Evolutionary conservation across 1,140 invertebrate genomes (phyloP).

Genomic region (Drosophila auraria): DNA sequence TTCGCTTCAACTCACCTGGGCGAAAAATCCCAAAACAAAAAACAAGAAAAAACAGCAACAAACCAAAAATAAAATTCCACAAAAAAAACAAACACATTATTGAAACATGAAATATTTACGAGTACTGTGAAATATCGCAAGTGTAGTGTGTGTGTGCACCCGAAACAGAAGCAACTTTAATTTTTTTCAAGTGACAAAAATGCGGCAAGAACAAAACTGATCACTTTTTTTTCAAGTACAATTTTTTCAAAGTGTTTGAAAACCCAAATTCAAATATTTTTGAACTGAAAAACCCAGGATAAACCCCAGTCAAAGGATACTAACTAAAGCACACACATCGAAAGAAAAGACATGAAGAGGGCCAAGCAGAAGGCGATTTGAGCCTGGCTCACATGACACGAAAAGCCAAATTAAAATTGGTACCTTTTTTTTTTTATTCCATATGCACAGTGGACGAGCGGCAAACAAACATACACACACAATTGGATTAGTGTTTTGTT

Average conservation of each 20-base stretch:
- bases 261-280: slow-evolving; percentile 10
- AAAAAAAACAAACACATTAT: slow-evolving; percentile 1
- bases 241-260: slow-evolving; percentile 53
- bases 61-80: slow-evolving; percentile 18
- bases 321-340: background rate
- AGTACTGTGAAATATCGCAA: slow-evolving; percentile 6
- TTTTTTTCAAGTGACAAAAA: slow-evolving; percentile 14
- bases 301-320: background rate
- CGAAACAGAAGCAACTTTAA: slow-evolving; percentile 2
- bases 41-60: slow-evolving; percentile 8
- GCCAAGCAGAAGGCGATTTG: slow-evolving; percentile 48
- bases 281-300: background rate
- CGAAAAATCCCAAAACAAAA: slow-evolving; percentile 17
- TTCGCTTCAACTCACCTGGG: slow-evolving; percentile 60
- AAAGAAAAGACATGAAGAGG: slow-evolving; percentile 53
- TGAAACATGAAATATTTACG: slow-evolving; percentile 1
- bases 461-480: slow-evolving; percentile 78
- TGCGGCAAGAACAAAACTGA: slow-evolving; percentile 6
- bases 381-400: slow-evolving; percentile 47
- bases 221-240: slow-evolving; percentile 56
- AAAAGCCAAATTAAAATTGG: slow-evolving; percentile 33
- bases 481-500: slow-evolving; percentile 84
- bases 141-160: background rate
- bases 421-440: slow-evolving; percentile 21
- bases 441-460: slow-evolving; percentile 33